Percentiles rank a stretch among this genome's conserved stretches.
phyloP scores from a whole-genome alignment of 1,140 invertebrate species.

The Cydia splendana region DNA sequence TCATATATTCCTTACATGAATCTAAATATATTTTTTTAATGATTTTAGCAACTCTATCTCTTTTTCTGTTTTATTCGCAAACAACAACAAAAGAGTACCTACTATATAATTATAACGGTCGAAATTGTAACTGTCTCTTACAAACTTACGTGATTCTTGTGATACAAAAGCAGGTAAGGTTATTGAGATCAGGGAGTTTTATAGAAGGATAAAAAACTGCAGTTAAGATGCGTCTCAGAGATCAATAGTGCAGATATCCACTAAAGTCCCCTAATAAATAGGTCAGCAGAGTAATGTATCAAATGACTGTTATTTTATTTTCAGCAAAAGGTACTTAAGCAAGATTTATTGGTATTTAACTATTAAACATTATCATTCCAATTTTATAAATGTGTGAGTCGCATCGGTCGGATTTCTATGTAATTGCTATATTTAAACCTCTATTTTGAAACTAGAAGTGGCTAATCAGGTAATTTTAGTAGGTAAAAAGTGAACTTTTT shows the following conservation, averaged over 20 bases:
- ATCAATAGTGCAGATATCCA: constrained; percentile 60
- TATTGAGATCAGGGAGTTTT: constrained; percentile 63
- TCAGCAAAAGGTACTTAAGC: constrained; percentile 50
- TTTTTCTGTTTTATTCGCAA: constrained; percentile 50
- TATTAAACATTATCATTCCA: constrained; percentile 49
- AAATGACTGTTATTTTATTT: constrained; percentile 61
- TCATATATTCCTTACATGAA: too few relatives aligned
- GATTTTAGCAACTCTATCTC: constrained; percentile 43
- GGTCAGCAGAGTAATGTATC: constrained; percentile 50
- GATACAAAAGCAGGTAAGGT: constrained; percentile 77
- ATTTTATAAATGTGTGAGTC: constrained; percentile 37
- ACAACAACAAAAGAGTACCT: constrained; percentile 74
- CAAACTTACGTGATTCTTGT: constrained; percentile 66
- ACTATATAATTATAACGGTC: constrained; percentile 80
- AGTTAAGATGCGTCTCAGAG: constrained; percentile 56
- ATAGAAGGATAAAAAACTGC: constrained; percentile 54
- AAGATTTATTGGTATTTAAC: constrained; percentile 74
- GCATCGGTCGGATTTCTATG: constrained; percentile 35
- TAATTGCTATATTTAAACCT: constrained; percentile 41
- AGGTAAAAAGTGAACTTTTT: background rate
- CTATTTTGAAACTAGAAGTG: constrained; percentile 32
- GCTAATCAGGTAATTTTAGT: constrained; percentile 29
- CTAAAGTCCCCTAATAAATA: constrained; percentile 60
- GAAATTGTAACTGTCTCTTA: constrained; percentile 77
- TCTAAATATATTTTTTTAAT: background rate